These are phyloP conservation scores for Thermophis baileyi DNA, from an alignment of 2,113 vertebrate genomes.

Conservation along the genomic window DNA sequence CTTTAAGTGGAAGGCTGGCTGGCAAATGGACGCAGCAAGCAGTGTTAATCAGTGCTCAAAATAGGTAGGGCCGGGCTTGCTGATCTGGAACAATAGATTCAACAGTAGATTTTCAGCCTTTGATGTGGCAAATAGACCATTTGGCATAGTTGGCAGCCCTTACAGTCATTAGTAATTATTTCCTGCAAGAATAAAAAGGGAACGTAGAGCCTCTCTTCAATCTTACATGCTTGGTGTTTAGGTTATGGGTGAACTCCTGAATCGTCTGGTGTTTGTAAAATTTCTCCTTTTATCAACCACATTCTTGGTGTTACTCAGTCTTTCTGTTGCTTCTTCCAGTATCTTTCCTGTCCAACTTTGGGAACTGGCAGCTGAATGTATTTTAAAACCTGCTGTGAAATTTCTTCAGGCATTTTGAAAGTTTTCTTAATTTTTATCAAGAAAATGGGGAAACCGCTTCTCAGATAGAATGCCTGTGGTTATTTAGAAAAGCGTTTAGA, in stretches of 20 bases:
- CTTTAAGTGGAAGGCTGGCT: not conserved
- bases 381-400: constrained; percentile 14
- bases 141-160: not conserved
- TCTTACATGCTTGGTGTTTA: not conserved
- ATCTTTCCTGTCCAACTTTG: not conserved
- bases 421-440: not conserved
- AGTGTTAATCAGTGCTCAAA: not conserved
- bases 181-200: not conserved
- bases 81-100: not conserved
- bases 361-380: constrained; percentile 22
- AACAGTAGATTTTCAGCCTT: not conserved
- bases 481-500: not conserved
- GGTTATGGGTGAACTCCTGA: not conserved
- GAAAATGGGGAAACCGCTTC: not conserved
- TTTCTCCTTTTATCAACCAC: not conserved
- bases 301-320: not conserved
- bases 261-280: not conserved
- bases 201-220: no score
- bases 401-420: not conserved
- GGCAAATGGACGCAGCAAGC: not conserved
- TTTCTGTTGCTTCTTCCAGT: not conserved
- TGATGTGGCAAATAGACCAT: not conserved
- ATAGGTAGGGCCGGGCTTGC: not conserved
- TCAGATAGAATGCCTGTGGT: not conserved
- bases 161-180: not conserved